Evolutionary conservation across 2,888 invertebrate genomes (phyloP), one percentile per base, ranked within the genome.

Genomic region (Torymus aiolomorphi): DNA sequence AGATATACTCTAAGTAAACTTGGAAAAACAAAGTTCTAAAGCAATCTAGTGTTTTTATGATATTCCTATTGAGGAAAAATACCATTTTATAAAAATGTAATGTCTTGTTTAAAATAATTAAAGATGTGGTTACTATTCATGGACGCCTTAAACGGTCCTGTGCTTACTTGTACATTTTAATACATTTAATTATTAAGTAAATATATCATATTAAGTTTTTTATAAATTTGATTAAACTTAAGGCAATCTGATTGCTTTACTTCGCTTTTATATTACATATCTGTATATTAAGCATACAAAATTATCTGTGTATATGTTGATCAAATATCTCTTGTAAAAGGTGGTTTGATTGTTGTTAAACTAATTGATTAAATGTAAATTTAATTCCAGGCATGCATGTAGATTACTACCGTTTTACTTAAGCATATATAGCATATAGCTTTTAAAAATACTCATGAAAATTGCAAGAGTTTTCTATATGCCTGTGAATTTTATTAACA

Each of bases 181-280:
- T 11, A 71, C 52, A 72, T 52, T 69, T 72, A 71, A 42, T 76
- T 69, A 56, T 66, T 42, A 62, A 65, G 57, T 57, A 31, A 57
- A 59, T 16, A 57, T 71, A 65, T 31, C 13, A 42, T 63, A 63
- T 71, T 63, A 77, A 71, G 65, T 76, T 76, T 74, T 69, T 76
- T 59, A 52, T 31, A 67, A 31, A 18, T 61, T 14, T 52, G 18
- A 67, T 49, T 24, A 10, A 62, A 76, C 31, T 42, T 76, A 16
- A 69, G 42, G 76, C 76, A 76, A 76, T 76, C 12, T 52, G 54
- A 76, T 67, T 76, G 75, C 75, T 61, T 74, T 54, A 56, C 11
- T 65, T 14, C 16, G 65, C 61, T 61, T 76, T 59, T 20, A 24
- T 76, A 61, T 61, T 52, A 65, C 65, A 73, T 63, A 73, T 65